Base-by-base conservation (phyloP, 2,888 invertebrate genomes). In the Xestia sexstrigata region DNA sequence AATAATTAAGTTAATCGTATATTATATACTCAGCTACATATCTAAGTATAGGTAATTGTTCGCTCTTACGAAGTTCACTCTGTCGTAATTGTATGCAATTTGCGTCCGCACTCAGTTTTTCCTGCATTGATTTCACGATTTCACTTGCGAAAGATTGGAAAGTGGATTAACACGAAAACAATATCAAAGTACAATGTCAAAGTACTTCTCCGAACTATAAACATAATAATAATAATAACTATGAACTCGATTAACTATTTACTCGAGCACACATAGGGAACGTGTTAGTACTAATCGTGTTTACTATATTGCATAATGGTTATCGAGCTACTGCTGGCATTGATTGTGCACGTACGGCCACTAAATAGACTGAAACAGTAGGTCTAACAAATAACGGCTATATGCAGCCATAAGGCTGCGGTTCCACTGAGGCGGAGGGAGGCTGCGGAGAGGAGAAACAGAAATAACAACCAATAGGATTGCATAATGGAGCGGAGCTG, bases 221-320 rank as follows among this genome's bases (percentile, higher is more conserved):
- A n/a, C n/a, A n/a, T n/a, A n/a, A n/a, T n/a, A n/a, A n/a, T n/a
- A n/a, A n/a, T n/a, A n/a, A 77, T 62, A 81, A 49, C 49, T 71
- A 76, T 65, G 58, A 66, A 63, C 58, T 63, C 62, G 0, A 78
- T 75, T 70, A 78, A 78, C 73, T 78, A 74, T 84, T 82, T 66
- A 79, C 72, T 65, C 13, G n/a, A 82, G 67, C 84, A 82, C 76
- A 79, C 72, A 30, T 58, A n/a, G 23, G 42, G 79, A 45, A 69
- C 85, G 83, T 84, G 84, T 73, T 72, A 52, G 1, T 70, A 74
- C 66, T 85, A 72, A 79, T 85, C 67, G 63, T 76, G 72, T 84
- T 85, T 79, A 84, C 82, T 84, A 79, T 76, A 79, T 84, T 85
- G 66, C 80, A 77, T 84, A 84, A 84, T 71, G 39, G 65, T 60